Evolutionary conservation across 2,888 invertebrate species (phyloP), one percentile per base, ranked within the genome.

Genomic region (Anthophora plumipes): DNA sequence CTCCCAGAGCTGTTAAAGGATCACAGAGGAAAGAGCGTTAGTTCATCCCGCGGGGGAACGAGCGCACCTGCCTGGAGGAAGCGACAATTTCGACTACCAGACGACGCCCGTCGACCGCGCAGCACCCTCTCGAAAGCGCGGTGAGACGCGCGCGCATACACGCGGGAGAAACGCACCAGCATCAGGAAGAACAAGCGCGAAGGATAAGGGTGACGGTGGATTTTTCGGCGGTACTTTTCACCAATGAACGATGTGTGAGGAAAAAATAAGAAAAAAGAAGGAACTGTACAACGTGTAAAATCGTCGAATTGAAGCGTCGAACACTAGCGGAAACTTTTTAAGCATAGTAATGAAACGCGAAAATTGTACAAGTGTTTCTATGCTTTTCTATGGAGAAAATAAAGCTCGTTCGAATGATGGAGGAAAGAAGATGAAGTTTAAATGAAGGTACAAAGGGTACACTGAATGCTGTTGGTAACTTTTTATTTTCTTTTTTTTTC

Each of bases 11-110:
- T 59, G 55, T 64, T 52, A 54, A 63, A 59, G 80, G 74, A 60
- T 69, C 64, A 68, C 59, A 68, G 37, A 61, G 77, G 69, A 54
- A 59, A 14, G 68, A 63, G 55, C 55, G 61, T 68, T 20, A n/a
- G 17, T 37, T 39, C 14, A 31, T 25, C 20, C 25, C 20, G 11
- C 55, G 61, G 8, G 64, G 75, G 70, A 60, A 61, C 46, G 46
- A 59, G 50, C 70, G 85, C 81, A 89, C 87, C 86, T 88, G 86
- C 86, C 88, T 79, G 89, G 85, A 82, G 89, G 88, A 89, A 88
- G 89, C 88, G 87, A 89, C 88, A 89, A 89, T 88, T 91, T 89
- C 91, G 89, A 92, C 92, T 92, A 89, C 87, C 91, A 92, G 92
- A 92, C 92, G 92, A 92, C 92, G 92, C 92, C 92, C 92, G 92